Evolutionary conservation across 1,140 invertebrate species (phyloP).

Genomic region (Drosophila lini): DNA sequence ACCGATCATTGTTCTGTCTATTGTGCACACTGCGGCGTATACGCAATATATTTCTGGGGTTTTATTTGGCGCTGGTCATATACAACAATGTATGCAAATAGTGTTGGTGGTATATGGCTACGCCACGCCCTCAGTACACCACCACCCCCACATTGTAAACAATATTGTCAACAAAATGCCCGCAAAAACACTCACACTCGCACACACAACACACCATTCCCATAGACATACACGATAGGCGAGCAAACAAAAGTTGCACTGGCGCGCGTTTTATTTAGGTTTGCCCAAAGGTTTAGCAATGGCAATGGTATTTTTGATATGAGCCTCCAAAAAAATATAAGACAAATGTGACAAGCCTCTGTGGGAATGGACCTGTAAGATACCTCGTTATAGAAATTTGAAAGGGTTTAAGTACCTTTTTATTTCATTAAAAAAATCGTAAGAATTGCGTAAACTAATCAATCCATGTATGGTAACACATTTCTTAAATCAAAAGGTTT

Average conservation of each 20-base stretch:
- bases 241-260: conserved; percentile 54
- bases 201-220: conserved; percentile 12
- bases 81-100: conserved; percentile 66
- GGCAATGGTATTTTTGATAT: conserved; percentile 66
- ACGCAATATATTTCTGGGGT: conserved; percentile 54
- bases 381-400: conserved; percentile 6
- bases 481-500: not conserved
- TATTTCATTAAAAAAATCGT: not conserved
- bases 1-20: conserved; percentile 35
- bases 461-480: not conserved
- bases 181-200: conserved; percentile 19
- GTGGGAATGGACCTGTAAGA: not conserved
- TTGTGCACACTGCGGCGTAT: conserved; percentile 45
- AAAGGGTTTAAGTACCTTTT: not conserved
- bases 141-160: conserved; percentile 33
- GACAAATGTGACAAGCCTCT: not conserved
- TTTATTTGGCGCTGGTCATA: conserved; percentile 35
- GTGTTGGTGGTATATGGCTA: conserved; percentile 23
- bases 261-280: conserved; percentile 60
- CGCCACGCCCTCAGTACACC: not conserved
- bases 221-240: conserved; percentile 21
- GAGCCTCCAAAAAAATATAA: conserved; percentile 20
- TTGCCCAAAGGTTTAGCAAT: conserved; percentile 62
- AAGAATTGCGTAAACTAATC: not conserved
- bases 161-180: conserved; percentile 62